phyloP scores from a whole-genome alignment of 2,888 invertebrate genomes.

The Augiades crinisus region DNA sequence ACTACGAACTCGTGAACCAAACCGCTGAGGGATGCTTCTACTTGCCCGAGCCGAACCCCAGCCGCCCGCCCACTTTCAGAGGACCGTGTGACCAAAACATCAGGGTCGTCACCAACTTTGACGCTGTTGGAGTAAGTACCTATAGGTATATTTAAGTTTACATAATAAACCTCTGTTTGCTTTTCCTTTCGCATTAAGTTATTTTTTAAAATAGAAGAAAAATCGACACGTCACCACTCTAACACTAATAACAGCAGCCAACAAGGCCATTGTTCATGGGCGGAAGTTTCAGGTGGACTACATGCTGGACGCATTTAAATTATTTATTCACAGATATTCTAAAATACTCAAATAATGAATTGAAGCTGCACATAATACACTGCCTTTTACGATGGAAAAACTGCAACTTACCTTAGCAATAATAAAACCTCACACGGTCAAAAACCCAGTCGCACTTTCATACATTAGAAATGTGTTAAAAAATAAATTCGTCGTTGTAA shows the following conservation, averaged over 20 bases:
- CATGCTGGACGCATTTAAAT: too few relatives aligned
- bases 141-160: too few relatives aligned
- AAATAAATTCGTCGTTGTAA: conserved; percentile 87
- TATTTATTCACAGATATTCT: too few relatives aligned
- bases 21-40: conserved; percentile 46
- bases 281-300: too few relatives aligned
- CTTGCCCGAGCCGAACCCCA: conserved; percentile 35
- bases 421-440: conserved; percentile 92
- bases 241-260: too few relatives aligned
- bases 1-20: conserved; percentile 39
- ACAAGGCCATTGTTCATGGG: too few relatives aligned
- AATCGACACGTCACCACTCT: too few relatives aligned
- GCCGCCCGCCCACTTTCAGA: conserved; percentile 32
- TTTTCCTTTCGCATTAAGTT: too few relatives aligned
- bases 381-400: conserved; percentile 52
- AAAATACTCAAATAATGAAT: conserved; percentile 15
- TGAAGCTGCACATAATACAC: not conserved
- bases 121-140: conserved; percentile 14
- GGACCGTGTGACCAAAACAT: conserved; percentile 29
- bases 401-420: conserved; percentile 91
- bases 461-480: conserved; percentile 85
- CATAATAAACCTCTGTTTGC: too few relatives aligned
- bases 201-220: too few relatives aligned
- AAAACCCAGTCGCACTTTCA: conserved; percentile 86
- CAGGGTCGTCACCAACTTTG: not conserved